Base-by-base conservation (phyloP, 2,113 vertebrate genomes). In the Seriola rivoliana region DNA sequence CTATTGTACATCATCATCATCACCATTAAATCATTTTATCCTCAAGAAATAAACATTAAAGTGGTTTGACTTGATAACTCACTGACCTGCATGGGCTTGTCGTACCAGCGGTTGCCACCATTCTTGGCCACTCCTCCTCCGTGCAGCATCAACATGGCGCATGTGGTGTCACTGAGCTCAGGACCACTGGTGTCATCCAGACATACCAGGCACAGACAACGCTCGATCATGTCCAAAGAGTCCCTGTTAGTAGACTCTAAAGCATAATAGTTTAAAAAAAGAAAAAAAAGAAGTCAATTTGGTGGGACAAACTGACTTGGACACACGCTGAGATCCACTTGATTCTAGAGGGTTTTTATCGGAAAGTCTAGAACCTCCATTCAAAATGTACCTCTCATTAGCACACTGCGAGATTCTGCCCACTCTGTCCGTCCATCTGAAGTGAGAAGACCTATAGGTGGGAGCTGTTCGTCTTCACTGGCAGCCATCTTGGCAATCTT, bases 161-260 rank as follows among this genome's bases (percentile, higher is more conserved):
- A 95, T 77, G 94, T 95, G 19, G 95, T 95, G 59, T 97, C 94
- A 1, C 32, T 97, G 40, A 94, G 93, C 5, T 97, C 96, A 71
- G 87, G 46, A 1, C 95, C 93, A 0, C 92, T 91, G 0, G 96
- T 89, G 0, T 93, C 92, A 11, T 99, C 97, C 91, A 99, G 93
- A 86, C 98, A 99, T 71, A 99, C 92, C 82, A 99, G 94, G 89
- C 97, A 99, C 29, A 99, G 78, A 86, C 97, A 97, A 29, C 97
- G 96, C 59, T 99, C 98, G 0, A 99, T 99, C 97, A 97, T 97
- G 92, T 99, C 97, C 17, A 99, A 94, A 0, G 97, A 98, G 89
- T 99, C 97, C 0, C 98, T 96, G 93, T 99, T 99, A 67, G 97
- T 99, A 10, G 98, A 99, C 88, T 99, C 98, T 99, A 89, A 8